phyloP scores from a whole-genome alignment of 2,113 vertebrate species.

The Manacus vitellinus region DNA sequence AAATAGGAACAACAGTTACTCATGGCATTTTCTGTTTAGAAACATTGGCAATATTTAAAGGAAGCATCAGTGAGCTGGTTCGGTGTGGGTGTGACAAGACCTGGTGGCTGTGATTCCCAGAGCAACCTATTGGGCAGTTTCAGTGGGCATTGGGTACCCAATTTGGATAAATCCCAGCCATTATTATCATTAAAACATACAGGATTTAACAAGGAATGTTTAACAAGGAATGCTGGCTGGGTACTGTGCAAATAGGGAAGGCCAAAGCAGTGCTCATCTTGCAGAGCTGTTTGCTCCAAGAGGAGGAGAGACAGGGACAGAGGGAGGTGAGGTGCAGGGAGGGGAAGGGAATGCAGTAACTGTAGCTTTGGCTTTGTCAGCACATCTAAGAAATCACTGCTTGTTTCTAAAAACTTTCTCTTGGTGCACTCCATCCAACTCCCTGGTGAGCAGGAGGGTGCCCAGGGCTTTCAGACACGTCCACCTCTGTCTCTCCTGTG shows the following conservation, averaged over 20 bases:
- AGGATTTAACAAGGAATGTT: neutral
- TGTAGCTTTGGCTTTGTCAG: neutral
- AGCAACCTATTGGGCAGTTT: neutral
- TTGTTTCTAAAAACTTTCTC: neutral
- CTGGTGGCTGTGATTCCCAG: neutral
- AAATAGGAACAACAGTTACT: neutral
- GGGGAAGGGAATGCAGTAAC: neutral
- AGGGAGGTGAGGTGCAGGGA: neutral
- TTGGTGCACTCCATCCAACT: neutral
- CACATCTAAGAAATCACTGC: neutral
- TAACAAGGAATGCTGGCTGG: neutral
- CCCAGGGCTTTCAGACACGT: neutral
- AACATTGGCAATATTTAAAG: neutral
- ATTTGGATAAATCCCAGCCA: neutral
- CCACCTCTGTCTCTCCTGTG: neutral
- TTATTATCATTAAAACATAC: neutral
- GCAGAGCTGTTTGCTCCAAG: neutral
- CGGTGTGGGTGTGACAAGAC: neutral
- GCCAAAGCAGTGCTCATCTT: neutral
- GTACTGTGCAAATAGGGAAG: neutral
- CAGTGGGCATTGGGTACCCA: neutral
- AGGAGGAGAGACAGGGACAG: neutral
- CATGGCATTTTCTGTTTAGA: neutral
- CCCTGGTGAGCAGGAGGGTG: neutral
- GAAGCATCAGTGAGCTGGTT: neutral